A percentile compares a stretch with the other conserved stretches of the same genome.
phyloP scores from a whole-genome alignment of 2,888 invertebrate species.

The Zygogramma bicolorata region DNA sequence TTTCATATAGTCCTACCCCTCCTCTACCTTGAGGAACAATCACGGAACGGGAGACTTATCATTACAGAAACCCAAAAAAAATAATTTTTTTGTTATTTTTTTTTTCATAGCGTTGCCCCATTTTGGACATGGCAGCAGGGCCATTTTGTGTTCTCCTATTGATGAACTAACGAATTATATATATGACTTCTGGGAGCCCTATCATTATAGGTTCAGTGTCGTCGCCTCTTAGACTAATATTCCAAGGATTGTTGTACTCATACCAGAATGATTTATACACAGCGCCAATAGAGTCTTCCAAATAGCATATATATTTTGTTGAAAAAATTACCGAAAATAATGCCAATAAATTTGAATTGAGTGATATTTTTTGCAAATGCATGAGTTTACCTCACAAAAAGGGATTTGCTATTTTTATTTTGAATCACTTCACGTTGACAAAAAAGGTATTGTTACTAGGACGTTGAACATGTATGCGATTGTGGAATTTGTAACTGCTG shows the following conservation, averaged over 20 bases:
- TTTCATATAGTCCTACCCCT: too few species aligned
- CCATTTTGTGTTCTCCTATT: too few species aligned
- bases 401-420: conserved; percentile 10
- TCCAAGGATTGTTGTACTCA: neutral
- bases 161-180: too few species aligned
- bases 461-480: neutral
- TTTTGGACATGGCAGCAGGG: too few species aligned
- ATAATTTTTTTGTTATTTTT: too few species aligned
- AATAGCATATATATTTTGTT: conserved; percentile 13
- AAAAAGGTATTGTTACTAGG: neutral
- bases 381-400: neutral
- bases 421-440: neutral
- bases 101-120: too few species aligned
- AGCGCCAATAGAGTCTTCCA: conserved; percentile 11
- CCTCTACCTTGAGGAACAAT: too few species aligned
- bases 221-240: too few species aligned
- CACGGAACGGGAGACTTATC: too few species aligned
- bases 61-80: too few species aligned
- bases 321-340: conserved; percentile 7
- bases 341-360: neutral
- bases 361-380: conserved; percentile 4
- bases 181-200: too few species aligned
- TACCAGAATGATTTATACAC: conserved; percentile 15
- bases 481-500: neutral
- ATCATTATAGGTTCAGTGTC: too few species aligned